phyloP scores from a whole-genome alignment of 1,140 invertebrate genomes.

The Heliconius hermathena region DNA sequence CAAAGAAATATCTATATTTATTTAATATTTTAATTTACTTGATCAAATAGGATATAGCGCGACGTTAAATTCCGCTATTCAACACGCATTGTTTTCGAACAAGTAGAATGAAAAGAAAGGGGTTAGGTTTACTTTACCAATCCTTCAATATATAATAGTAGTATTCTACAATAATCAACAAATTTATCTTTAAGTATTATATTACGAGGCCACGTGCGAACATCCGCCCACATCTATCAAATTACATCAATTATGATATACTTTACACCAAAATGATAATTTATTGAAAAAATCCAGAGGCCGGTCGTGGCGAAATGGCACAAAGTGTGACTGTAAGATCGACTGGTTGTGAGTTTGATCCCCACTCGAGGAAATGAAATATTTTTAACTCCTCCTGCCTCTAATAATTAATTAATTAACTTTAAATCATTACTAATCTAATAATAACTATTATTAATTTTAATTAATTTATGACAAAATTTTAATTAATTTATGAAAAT shows the following conservation, averaged over 20 bases:
- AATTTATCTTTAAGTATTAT: background rate
- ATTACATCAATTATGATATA: background rate
- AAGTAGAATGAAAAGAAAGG: background rate
- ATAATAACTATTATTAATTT: too few relatives aligned
- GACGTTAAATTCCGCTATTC: background rate
- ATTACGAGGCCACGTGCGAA: background rate
- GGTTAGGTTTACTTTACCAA: background rate
- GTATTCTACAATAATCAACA: background rate
- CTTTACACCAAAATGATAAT: background rate
- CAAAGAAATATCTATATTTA: background rate
- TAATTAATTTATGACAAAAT: too few relatives aligned
- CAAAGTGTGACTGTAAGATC: too few relatives aligned
- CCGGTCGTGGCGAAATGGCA: too few relatives aligned
- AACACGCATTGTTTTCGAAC: background rate
- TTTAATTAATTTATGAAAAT: too few relatives aligned
- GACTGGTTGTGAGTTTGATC: too few relatives aligned
- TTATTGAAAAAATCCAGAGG: background rate
- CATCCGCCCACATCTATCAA: slow-evolving; percentile 2
- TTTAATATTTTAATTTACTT: background rate
- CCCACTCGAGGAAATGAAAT: too few relatives aligned
- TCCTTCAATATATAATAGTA: background rate
- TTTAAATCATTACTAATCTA: too few relatives aligned
- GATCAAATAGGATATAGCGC: background rate
- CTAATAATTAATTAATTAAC: too few relatives aligned
- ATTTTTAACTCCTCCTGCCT: too few relatives aligned